Evolutionary conservation across 1,140 invertebrate species (phyloP).

Genomic region (Panagrolaimus sp.): DNA sequence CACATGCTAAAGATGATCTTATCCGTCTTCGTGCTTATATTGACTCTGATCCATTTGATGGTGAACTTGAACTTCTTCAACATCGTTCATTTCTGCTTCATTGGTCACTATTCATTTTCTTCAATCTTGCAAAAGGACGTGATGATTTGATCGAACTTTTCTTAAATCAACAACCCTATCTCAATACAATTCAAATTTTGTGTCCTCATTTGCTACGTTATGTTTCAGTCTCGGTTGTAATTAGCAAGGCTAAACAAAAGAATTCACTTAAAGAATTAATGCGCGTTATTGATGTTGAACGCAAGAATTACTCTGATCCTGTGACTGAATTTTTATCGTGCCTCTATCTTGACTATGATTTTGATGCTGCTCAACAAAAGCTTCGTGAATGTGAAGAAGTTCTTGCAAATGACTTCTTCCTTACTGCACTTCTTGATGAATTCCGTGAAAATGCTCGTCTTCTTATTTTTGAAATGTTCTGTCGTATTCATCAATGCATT

Average conservation of each 20-base stretch:
- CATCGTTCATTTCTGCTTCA: slow-evolving; percentile 98
- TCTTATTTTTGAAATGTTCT: slow-evolving; percentile 99
- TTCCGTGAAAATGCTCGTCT: slow-evolving; percentile 97
- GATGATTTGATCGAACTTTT: slow-evolving; percentile 91
- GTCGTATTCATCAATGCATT: slow-evolving; percentile 72
- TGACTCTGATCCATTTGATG: slow-evolving; percentile 73
- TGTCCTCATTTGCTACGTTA: slow-evolving; percentile 97
- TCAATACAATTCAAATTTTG: slow-evolving; percentile 84
- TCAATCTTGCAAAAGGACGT: slow-evolving; percentile 84
- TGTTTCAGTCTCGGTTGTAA: slow-evolving; percentile 92
- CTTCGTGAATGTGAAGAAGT: slow-evolving; percentile 82
- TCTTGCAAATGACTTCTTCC: slow-evolving; percentile 91
- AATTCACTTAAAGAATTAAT: slow-evolving; percentile 92
- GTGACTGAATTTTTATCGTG: slow-evolving; percentile 98
- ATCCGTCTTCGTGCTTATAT: slow-evolving; percentile 91
- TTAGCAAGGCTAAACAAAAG: slow-evolving; percentile 73
- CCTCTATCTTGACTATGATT: slow-evolving; percentile 98
- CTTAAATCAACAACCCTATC: slow-evolving; percentile 85
- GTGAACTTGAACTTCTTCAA: slow-evolving; percentile 82
- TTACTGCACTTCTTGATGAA: slow-evolving; percentile 87
- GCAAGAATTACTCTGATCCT: slow-evolving; percentile 94
- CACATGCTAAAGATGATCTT: slow-evolving; percentile 88
- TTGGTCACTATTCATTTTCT: slow-evolving; percentile 98
- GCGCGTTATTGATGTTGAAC: slow-evolving; percentile 94
- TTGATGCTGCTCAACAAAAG: slow-evolving; percentile 93